Percentiles rank a stretch among this genome's conserved stretches.
These are phyloP conservation scores for Tachysurus fulvidraco DNA, from an alignment of 2,113 vertebrate genomes.

Conservation along the genomic window DNA sequence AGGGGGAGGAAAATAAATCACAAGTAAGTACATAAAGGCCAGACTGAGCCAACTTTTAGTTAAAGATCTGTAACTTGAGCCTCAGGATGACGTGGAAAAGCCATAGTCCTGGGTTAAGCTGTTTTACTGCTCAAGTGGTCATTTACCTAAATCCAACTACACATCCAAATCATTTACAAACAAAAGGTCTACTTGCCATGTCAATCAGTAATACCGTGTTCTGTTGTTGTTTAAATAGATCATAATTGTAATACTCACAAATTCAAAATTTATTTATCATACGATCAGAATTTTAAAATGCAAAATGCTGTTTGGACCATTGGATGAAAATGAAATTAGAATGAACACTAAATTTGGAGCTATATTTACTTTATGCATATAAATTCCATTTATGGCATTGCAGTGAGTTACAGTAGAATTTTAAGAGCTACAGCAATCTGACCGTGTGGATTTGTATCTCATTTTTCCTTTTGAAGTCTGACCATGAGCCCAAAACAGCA, in stretches of 20 bases:
- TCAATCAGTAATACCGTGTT: too few species aligned
- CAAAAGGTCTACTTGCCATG: slow-evolving; percentile 1
- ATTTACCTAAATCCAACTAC: neutral
- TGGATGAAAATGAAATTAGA: neutral
- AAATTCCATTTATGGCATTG: neutral
- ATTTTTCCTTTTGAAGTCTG: neutral
- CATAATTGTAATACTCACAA: neutral
- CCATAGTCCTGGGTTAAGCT: neutral
- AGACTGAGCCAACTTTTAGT: slow-evolving; percentile 14
- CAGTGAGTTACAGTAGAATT: neutral
- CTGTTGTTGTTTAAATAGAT: neutral
- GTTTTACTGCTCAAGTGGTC: slow-evolving; percentile 17
- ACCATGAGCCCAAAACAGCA: neutral
- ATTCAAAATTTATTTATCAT: neutral
- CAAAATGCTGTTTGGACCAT: neutral
- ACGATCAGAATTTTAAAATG: neutral
- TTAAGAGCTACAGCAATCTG: neutral
- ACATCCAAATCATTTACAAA: neutral
- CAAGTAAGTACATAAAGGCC: slow-evolving; percentile 4
- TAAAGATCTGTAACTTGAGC: slow-evolving; percentile 24
- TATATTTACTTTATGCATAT: neutral
- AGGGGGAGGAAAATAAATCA: neutral
- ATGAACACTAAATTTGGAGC: neutral
- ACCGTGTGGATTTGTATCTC: neutral
- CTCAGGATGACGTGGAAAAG: slow-evolving; percentile 6